These are phyloP conservation scores for Polymixis lichenea DNA, from an alignment of 2,888 invertebrate species.

Conservation along the genomic window DNA sequence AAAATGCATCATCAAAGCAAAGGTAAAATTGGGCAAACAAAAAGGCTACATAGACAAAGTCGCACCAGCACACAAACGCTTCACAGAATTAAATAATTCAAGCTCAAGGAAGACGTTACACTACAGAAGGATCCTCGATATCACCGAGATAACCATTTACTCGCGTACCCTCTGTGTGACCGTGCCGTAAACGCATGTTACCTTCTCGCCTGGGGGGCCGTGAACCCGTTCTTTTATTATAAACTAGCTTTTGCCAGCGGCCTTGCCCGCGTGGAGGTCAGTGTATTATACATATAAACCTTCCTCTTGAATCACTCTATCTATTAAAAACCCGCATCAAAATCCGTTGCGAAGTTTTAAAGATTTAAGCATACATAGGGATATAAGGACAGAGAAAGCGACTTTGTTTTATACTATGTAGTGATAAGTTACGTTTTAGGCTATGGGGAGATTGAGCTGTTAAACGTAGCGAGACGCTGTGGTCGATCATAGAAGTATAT, in stretches of 20 bases:
- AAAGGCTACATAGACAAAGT: background rate
- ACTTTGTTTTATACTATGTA: too few species aligned
- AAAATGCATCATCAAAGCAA: background rate
- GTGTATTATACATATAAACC: too few species aligned
- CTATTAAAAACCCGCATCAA: too few species aligned
- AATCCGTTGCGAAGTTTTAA: too few species aligned
- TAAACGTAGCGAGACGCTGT: background rate
- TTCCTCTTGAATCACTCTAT: too few species aligned
- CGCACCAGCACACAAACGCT: background rate
- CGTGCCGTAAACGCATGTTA: background rate
- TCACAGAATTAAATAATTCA: conserved; percentile 18
- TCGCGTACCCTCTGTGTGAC: background rate
- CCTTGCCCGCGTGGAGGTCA: too few species aligned
- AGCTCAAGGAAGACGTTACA: conserved; percentile 14
- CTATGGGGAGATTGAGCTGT: background rate
- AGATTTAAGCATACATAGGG: too few species aligned
- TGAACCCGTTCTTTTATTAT: conserved; percentile 2
- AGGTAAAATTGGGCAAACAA: background rate
- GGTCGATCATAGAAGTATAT: background rate
- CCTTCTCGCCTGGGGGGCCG: background rate
- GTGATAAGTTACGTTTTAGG: background rate
- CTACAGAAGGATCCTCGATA: background rate
- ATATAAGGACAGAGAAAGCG: too few species aligned
- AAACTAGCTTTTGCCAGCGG: too few species aligned
- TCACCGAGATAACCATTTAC: conserved; percentile 12